phyloP scores from a whole-genome alignment of 2,797 vertebrate genomes.

The Benthosema pterotum region DNA sequence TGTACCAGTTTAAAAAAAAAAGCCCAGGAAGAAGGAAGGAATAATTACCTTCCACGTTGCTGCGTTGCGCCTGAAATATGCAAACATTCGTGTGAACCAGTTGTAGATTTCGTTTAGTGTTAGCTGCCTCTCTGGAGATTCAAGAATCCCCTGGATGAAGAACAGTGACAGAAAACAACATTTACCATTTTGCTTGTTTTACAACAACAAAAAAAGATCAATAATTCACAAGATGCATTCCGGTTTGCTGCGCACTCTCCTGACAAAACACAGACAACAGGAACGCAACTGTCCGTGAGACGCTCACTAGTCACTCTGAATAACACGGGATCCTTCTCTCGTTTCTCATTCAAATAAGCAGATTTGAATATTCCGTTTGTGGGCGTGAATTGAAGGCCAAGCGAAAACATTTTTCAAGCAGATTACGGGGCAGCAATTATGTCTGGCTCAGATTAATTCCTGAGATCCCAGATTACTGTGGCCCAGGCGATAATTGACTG shows the following conservation, averaged over 20 bases:
- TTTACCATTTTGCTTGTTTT: constrained; percentile 65
- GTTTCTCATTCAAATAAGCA: constrained; percentile 89
- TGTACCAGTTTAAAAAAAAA: constrained; percentile 12
- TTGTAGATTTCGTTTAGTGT: constrained; percentile 99
- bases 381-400: constrained; percentile 80
- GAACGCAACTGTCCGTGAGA: constrained; percentile 27
- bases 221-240: constrained; percentile 64
- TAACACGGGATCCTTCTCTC: constrained; percentile 80
- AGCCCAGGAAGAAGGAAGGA: constrained; percentile 12
- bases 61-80: constrained; percentile 98
- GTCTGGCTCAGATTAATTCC: constrained; percentile 97
- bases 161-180: constrained; percentile 71
- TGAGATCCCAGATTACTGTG: constrained; percentile 97
- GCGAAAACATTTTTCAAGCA: constrained; percentile 96
- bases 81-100: constrained; percentile 99
- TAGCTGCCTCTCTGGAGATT: constrained; percentile 99
- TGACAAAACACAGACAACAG: constrained; percentile 57
- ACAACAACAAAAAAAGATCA: constrained; percentile 50
- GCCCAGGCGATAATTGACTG: constrained; percentile 95
- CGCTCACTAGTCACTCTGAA: constrained; percentile 79
- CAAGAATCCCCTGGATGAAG: constrained; percentile 91
- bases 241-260: constrained; percentile 44
- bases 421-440: constrained; percentile 99
- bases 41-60: constrained; percentile 98
- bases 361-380: constrained; percentile 87